Evolutionary conservation across 2,888 invertebrate species (phyloP), one percentile per base, ranked within the genome.

Genomic region (Mesoligia furuncula): DNA sequence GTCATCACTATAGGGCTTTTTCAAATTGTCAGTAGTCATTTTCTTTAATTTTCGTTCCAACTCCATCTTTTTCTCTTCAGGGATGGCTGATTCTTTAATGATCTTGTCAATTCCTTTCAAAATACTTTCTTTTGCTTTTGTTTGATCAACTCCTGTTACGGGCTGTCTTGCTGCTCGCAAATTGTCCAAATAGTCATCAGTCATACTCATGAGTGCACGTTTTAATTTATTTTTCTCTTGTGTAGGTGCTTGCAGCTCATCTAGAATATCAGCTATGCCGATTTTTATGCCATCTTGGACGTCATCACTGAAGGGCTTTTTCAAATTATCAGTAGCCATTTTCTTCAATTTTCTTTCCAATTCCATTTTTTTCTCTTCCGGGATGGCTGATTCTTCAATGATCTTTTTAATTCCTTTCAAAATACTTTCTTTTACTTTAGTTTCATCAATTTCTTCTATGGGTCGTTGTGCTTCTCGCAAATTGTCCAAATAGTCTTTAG

Each of bases 161-260:
- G 5, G n/a, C 11, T 11, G 51, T 51, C 9, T 51, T 2, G 51
- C 51, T 51, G 20, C n/a, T n/a, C 57, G 13, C 24, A 64, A 24
- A 64, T 64, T 36, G 0, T 11, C 2, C 20, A 31, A 20, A 31
- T 62, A 1, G 4, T 62, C 20, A 5, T 31, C 11, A 20, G 31
- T 20, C 11, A 62, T 31, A 17, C 80, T 45, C 6, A 73, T 80
- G 39, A 91, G 68, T 24, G 80, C 69, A 15, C 66, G 77, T 65
- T 83, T 81, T 6, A 81, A 73, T 48, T 71, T 61, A 48, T 82
- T 79, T 62, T 78, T 86, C 48, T 85, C n/a, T 0, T 66, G 11
- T 61, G n/a, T 62, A n/a, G 76, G n/a, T 62, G 77, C 31, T 6
- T 69, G 36, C 2, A 67, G 20, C 1, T 36, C 5, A 13, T 15